Base-by-base conservation (phyloP, 2,113 vertebrate genomes). In the Corythaixoides concolor region DNA sequence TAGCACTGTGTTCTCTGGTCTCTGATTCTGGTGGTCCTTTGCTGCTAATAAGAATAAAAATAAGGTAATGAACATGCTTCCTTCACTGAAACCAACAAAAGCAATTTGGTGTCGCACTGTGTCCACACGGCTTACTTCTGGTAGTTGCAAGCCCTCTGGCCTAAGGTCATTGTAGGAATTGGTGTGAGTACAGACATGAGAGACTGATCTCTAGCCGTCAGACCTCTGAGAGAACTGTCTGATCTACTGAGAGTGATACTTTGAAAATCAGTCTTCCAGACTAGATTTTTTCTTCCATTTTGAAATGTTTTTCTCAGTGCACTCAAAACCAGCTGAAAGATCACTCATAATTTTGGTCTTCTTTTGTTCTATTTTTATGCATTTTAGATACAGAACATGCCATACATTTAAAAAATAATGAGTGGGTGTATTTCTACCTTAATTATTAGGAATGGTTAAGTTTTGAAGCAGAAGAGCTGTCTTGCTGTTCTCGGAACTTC, bases 391-490 rank as follows among this genome's bases (percentile, higher is more conserved):
- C 87, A 95, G 96, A 97, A 94, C 84, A 85, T 91, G 47, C 89
- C 82, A 94, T 90, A 70, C 76, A 69, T 88, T 91, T 83, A 28
- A 85, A 90, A 96, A 93, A 28, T 77, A 90, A 80, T 37, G 95
- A 96, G 88, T 97, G 92, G 93, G 90, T 90, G 91, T 89, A 75
- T 90, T 96, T 92, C 73, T 96, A 28, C 68, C 49, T 93, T 96
- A 94, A 95, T 88, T 95, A 91, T 87, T 89, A 95, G 85, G 88
- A 89, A 50, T 82, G 60, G 41, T 69, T 76, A 85, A 52, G 28
- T 91, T 95, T 85, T 77, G 78, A 92, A 94, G 81, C 59, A 76
- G 72, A 52, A 78, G 50, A 93, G 43, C 45, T 88, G 50, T 83
- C 35, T 93, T 96, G 21, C 12, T 88, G 27, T 85, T 82, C 68